phyloP scores from a whole-genome alignment of 2,888 invertebrate genomes.

The Eristalis arbustorum region DNA sequence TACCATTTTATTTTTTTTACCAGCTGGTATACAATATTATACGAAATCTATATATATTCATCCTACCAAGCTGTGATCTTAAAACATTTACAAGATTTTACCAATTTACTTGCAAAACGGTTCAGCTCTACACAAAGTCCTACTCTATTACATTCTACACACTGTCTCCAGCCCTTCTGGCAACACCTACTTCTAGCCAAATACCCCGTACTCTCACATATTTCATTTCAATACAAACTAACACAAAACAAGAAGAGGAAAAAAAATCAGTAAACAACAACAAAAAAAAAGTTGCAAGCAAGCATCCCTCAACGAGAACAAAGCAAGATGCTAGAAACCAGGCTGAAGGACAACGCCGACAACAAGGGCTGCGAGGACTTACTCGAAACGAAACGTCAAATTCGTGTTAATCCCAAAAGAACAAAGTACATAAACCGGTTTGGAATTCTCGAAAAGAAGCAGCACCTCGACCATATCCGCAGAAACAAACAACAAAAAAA shows the following conservation, averaged over 20 bases:
- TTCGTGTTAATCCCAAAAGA: neutral
- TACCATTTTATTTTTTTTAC: too few species aligned
- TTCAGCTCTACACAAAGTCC: too few species aligned
- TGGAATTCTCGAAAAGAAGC: neutral
- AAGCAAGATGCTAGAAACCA: slow-evolving; percentile 64
- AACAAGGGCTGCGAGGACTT: slow-evolving; percentile 36
- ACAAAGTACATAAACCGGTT: slow-evolving; percentile 57
- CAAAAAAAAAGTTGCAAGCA: slow-evolving; percentile 32
- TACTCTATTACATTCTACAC: neutral
- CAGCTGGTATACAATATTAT: too few species aligned
- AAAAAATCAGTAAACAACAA: slow-evolving; percentile 57
- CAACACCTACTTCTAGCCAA: slow-evolving; percentile 32
- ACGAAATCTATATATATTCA: too few species aligned
- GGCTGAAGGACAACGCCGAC: slow-evolving; percentile 32
- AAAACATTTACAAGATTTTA: too few species aligned
- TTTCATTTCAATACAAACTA: neutral
- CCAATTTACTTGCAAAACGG: too few species aligned
- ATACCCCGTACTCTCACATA: neutral
- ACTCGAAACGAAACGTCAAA: slow-evolving; percentile 27
- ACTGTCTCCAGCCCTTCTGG: neutral
- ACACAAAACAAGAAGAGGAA: slow-evolving; percentile 11
- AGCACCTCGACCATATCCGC: neutral
- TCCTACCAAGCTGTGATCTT: too few species aligned
- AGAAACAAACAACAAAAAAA: neutral
- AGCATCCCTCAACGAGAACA: slow-evolving; percentile 44